Conservation (phyloP, 2,113 vertebrate genomes). For the Noturus placidus region DNA sequence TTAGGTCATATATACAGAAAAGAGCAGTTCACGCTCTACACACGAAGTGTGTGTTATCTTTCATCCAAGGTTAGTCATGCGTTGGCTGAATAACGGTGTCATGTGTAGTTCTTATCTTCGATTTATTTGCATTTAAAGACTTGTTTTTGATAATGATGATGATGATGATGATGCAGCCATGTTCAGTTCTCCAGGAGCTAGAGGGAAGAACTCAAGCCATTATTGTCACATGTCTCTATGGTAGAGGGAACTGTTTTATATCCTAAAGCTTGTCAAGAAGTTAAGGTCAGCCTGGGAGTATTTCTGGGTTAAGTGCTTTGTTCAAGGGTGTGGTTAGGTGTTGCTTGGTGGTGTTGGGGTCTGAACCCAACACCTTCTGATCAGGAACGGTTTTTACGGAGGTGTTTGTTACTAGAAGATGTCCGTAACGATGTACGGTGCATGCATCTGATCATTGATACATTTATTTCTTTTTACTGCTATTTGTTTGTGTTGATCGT, state of each 20-base stretch:
- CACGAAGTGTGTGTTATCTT: background rate
- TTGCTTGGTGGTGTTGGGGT: background rate
- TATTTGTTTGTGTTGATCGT: background rate
- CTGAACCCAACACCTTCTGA: background rate
- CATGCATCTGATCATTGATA: no score
- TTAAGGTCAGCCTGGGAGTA: background rate
- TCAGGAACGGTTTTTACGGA: background rate
- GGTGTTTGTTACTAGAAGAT: background rate
- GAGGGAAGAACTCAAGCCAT: background rate
- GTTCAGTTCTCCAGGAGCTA: background rate
- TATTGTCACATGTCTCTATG: background rate
- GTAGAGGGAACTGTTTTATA: background rate
- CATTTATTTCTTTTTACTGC: background rate
- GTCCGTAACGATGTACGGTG: background rate
- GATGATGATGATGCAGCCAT: background rate
- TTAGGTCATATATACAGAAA: background rate
- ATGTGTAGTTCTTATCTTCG: background rate
- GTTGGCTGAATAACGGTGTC: background rate
- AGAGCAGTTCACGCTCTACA: background rate
- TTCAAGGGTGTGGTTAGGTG: background rate
- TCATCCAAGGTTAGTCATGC: background rate
- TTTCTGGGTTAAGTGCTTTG: background rate
- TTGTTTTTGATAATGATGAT: no score
- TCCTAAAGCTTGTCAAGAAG: background rate
- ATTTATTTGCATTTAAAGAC: background rate